Evolutionary conservation across 2,113 vertebrate species (phyloP).

Genomic region (Zosterops japonicus): DNA sequence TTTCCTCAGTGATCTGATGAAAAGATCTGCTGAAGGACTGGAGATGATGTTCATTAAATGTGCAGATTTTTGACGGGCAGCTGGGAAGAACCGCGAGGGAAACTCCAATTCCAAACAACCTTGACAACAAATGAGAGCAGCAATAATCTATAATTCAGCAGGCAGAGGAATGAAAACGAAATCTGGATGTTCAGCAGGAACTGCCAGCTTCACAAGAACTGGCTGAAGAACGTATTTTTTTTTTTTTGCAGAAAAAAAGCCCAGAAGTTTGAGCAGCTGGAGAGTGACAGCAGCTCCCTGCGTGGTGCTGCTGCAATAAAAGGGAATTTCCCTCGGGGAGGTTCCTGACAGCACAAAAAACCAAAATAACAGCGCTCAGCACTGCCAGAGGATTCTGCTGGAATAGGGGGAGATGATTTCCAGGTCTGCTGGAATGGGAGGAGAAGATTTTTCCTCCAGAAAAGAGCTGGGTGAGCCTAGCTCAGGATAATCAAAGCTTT

Average conservation of each 20-base stretch:
- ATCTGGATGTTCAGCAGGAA: neutral
- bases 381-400: neutral
- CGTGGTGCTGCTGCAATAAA: neutral
- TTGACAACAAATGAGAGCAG: neutral
- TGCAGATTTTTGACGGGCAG: neutral
- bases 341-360: neutral
- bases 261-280: neutral
- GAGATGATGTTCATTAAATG: neutral
- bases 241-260: neutral
- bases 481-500: neutral
- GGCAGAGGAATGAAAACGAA: neutral
- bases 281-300: neutral
- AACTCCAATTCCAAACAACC: neutral
- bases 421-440: neutral
- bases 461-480: neutral
- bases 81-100: neutral
- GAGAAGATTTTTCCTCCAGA: neutral
- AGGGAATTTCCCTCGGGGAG: neutral
- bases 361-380: neutral
- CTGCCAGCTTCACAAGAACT: neutral
- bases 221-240: neutral
- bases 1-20: neutral
- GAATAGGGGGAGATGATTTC: fast-evolving
- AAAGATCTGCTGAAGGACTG: neutral
- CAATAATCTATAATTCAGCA: neutral